phyloP scores from a whole-genome alignment of 2,888 invertebrate species.

The Morpho deidamia region DNA sequence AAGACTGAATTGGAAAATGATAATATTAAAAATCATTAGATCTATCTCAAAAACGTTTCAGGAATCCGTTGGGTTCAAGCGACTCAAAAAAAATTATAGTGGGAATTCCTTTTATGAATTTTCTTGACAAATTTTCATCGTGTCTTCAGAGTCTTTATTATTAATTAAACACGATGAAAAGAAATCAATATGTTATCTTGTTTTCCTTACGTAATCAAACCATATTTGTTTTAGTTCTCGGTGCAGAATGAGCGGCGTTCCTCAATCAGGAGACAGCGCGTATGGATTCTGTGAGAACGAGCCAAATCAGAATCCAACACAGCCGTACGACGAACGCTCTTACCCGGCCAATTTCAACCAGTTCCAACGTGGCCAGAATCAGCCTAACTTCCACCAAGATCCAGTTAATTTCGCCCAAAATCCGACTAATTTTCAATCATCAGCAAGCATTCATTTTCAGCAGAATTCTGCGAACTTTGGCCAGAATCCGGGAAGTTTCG shows the following conservation, averaged over 20 bases:
- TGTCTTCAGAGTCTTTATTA: too few relatives aligned
- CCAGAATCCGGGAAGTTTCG: constrained; percentile 28
- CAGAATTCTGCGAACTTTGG: constrained; percentile 32
- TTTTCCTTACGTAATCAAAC: too few relatives aligned
- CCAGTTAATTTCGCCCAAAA: constrained; percentile 32
- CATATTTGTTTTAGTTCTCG: constrained; percentile 53
- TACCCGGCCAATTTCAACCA: constrained; percentile 34
- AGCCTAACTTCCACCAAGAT: constrained; percentile 26
- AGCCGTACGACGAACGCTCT: constrained; percentile 42
- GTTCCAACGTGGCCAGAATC: constrained; percentile 25
- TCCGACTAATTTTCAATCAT: constrained; percentile 29
- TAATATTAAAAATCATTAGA: too few relatives aligned
- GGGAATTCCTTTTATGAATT: too few relatives aligned
- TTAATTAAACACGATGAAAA: too few relatives aligned
- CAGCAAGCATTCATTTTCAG: constrained; percentile 33
- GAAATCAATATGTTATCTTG: too few relatives aligned
- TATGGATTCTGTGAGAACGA: constrained; percentile 84
- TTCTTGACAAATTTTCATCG: too few relatives aligned
- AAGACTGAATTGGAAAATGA: too few relatives aligned
- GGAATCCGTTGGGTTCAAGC: too few relatives aligned
- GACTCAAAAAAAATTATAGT: neutral
- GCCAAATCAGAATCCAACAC: constrained; percentile 33
- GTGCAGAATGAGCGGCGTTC: constrained; percentile 82
- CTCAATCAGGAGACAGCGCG: constrained; percentile 86
- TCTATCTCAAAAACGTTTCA: too few relatives aligned